Percentiles rank a stretch among this genome's conserved stretches.
Conservation (phyloP, 2,888 invertebrate species). For the Oxycera nigricornis region DNA sequence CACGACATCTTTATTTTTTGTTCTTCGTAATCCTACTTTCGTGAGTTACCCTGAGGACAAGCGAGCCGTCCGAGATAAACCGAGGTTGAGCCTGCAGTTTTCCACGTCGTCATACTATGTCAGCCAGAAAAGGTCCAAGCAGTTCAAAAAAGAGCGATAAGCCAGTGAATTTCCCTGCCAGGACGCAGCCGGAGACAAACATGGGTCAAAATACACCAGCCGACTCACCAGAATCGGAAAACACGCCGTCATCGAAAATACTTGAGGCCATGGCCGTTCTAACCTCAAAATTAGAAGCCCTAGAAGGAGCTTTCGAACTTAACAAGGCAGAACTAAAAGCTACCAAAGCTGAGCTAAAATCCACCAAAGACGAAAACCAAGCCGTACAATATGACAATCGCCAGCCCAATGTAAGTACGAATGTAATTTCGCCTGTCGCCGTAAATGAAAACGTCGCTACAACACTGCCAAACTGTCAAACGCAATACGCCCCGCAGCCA, state of each 20-base stretch:
- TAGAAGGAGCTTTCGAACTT: not conserved
- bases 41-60: too few relatives aligned
- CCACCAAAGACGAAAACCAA: not conserved
- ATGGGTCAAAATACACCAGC: not conserved
- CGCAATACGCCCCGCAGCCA: not conserved
- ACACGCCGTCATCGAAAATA: not conserved
- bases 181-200: not conserved
- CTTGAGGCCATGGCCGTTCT: not conserved
- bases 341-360: not conserved
- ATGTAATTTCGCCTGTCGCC: not conserved
- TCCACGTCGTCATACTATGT: too few relatives aligned
- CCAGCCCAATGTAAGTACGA: not conserved
- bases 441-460: not conserved
- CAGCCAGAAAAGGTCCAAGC: not conserved
- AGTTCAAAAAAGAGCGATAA: not conserved
- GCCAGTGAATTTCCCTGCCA: not conserved
- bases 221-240: not conserved
- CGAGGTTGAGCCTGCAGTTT: too few relatives aligned
- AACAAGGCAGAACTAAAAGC: not conserved
- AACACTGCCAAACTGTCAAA: not conserved
- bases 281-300: not conserved
- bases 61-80: too few relatives aligned
- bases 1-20: too few relatives aligned
- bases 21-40: too few relatives aligned
- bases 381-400: not conserved